Evolutionary conservation across 1,140 invertebrate genomes (phyloP).

Genomic region (Sarcophaga bullata): DNA sequence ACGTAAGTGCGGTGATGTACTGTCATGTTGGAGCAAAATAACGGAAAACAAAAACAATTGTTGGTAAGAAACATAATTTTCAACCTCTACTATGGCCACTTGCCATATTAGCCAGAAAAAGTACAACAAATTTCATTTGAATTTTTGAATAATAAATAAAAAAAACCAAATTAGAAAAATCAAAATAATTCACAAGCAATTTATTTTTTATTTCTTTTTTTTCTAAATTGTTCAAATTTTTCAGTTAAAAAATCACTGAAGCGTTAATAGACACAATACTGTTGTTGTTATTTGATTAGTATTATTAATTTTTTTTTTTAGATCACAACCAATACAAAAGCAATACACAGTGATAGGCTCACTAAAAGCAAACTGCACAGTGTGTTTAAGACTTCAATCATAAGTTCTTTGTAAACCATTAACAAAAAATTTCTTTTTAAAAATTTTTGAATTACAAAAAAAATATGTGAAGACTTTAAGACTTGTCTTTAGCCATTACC

Average conservation of each 20-base stretch:
- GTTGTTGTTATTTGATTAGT: neutral
- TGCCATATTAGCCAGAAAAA: neutral
- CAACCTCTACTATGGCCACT: neutral
- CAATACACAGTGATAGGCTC: too few relatives aligned
- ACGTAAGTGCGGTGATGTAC: conserved; percentile 6
- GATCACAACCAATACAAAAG: too few relatives aligned
- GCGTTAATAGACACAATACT: conserved; percentile 20
- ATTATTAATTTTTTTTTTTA: too few relatives aligned
- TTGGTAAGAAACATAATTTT: neutral
- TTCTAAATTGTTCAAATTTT: neutral
- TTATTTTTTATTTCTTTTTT: neutral
- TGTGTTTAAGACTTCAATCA: too few relatives aligned
- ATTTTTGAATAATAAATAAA: neutral
- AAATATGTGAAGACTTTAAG: too few relatives aligned
- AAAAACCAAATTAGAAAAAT: neutral
- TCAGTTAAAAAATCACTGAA: conserved; percentile 28
- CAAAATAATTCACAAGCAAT: conserved; percentile 8
- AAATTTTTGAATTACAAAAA: too few relatives aligned
- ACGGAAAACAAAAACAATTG: conserved; percentile 1
- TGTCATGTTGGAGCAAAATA: conserved; percentile 1
- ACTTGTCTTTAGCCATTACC: too few relatives aligned
- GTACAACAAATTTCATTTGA: neutral
- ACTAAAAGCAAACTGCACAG: too few relatives aligned
- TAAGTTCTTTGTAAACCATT: too few relatives aligned
- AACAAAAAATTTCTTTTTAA: too few relatives aligned